Percentiles rank a stretch among this genome's conserved stretches.
Evolutionary conservation across 1,140 invertebrate genomes (phyloP).

Genomic region (Streblospio benedicti): DNA sequence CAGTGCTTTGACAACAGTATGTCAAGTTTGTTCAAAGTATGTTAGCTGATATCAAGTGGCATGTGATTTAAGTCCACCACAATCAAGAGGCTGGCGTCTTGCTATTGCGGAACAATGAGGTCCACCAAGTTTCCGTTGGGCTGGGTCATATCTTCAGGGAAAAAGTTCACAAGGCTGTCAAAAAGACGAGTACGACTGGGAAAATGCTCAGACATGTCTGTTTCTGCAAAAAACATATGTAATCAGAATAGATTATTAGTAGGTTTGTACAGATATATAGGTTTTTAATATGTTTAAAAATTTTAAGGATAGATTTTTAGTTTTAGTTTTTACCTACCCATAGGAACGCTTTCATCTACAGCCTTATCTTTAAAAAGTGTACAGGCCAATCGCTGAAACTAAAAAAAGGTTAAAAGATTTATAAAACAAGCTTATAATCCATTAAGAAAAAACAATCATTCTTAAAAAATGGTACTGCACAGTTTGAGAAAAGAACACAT

Average conservation of each 20-base stretch:
- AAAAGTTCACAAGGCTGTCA: conserved; percentile 58
- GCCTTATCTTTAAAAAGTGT: conserved; percentile 47
- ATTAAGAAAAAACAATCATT: neutral
- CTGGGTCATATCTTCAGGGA: conserved; percentile 62
- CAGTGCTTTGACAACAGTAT: too few species aligned
- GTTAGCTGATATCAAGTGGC: too few species aligned
- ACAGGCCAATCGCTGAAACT: conserved; percentile 52
- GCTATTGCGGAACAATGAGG: conserved; percentile 47
- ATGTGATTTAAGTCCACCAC: too few species aligned
- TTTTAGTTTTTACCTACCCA: conserved; percentile 15
- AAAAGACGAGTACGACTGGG: conserved; percentile 55
- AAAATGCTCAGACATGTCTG: conserved; percentile 41
- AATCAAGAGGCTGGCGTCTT: too few species aligned
- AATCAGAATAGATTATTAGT: conserved; percentile 1
- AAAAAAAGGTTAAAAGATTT: conserved; percentile 21
- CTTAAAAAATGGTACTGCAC: neutral
- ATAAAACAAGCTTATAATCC: neutral
- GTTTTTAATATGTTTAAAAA: neutral
- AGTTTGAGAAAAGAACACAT: neutral
- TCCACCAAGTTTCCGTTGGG: conserved; percentile 60
- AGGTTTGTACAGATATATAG: neutral
- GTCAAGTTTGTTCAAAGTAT: too few species aligned
- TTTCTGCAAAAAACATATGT: conserved; percentile 17
- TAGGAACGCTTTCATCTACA: conserved; percentile 28
- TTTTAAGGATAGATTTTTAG: neutral